Base-by-base conservation (phyloP, 2,113 vertebrate species). In the Ramphastos sulfuratus region DNA sequence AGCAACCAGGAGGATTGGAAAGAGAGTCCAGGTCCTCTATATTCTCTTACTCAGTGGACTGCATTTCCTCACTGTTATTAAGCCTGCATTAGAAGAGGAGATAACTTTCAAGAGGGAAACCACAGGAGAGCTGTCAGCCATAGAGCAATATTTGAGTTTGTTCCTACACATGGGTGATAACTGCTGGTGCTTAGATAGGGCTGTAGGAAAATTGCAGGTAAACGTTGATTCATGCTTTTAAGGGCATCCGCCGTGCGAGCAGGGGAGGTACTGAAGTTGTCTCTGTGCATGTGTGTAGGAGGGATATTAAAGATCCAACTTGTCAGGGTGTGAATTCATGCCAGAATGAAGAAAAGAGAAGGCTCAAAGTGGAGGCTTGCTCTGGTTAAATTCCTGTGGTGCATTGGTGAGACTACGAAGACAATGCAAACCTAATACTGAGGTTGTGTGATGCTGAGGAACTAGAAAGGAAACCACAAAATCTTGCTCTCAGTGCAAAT, bases 201-300 rank as follows among this genome's bases (percentile, higher is more conserved):
- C 79, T 15, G 65, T 37, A 55, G 93, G 89, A 77, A 75, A 90
- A 21, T 93, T 94, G 91, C 52, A 58, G 94, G 93, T 85, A 92
- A 95, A 95, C 13, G 87, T 91, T 94, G 95, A 94, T 95, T 96
- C 93, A 89, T 94, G 82, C 52, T 85, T 93, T 91, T 78, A 35
- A 96, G 93, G 94, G 89, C 31, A 91, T 89, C 91, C 19, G 14
- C 94, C 74, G 4, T 7, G 91, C 0, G 37, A 85, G 85, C 9
- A 67, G 67, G 52, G 93, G 85, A 87, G 89, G 87, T 1, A 39
- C 82, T 81, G 11, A 67, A 85, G 89, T 92, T 91, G 93, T 92
- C 85, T 93, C 63, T 90, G 20, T 87, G 82, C 39, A 0, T 91
- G 74, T 74, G 67, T 87, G 94, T 92, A 18, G 94, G 92, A 95